Percentiles rank a stretch among this genome's conserved stretches.
Conservation (phyloP, 2,888 invertebrate species). For the Ethmia dodecea region DNA sequence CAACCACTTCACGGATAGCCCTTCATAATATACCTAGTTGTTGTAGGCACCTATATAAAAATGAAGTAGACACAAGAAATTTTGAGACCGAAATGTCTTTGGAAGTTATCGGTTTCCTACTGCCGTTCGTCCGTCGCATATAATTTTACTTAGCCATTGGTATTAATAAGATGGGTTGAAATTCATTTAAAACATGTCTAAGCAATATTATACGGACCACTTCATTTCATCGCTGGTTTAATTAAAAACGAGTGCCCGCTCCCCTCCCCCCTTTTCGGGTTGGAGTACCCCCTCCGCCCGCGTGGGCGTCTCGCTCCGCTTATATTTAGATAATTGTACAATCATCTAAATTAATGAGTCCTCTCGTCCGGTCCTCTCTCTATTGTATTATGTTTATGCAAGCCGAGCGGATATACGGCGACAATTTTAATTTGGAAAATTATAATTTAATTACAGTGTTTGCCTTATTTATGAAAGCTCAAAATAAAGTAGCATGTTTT, state of each 20-base stretch:
- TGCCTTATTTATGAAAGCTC: constrained; percentile 3
- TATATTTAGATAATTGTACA: constrained; percentile 79
- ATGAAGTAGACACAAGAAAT: no score
- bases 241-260: constrained; percentile 77
- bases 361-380: constrained; percentile 71
- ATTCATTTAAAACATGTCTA: constrained; percentile 77
- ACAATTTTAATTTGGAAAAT: constrained; percentile 58
- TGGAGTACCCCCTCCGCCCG: constrained; percentile 65
- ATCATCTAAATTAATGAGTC: constrained; percentile 78
- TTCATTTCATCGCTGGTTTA: constrained; percentile 77
- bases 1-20: no score
- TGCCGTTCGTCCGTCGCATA: constrained; percentile 15
- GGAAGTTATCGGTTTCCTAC: no score
- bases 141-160: constrained; percentile 46
- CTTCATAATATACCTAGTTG: no score
- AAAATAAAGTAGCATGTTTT: no score
- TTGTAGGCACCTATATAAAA: no score
- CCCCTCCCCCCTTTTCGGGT: constrained; percentile 72
- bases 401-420: constrained; percentile 54
- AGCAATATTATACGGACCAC: constrained; percentile 77
- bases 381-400: constrained; percentile 67
- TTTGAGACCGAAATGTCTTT: no score
- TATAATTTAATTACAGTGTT: neutral
- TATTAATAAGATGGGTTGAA: constrained; percentile 58
- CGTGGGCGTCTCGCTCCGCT: constrained; percentile 72